Evolutionary conservation across 2,888 invertebrate species (phyloP), one percentile per base, ranked within the genome.

Genomic region (Siphonodentalium dalli): DNA sequence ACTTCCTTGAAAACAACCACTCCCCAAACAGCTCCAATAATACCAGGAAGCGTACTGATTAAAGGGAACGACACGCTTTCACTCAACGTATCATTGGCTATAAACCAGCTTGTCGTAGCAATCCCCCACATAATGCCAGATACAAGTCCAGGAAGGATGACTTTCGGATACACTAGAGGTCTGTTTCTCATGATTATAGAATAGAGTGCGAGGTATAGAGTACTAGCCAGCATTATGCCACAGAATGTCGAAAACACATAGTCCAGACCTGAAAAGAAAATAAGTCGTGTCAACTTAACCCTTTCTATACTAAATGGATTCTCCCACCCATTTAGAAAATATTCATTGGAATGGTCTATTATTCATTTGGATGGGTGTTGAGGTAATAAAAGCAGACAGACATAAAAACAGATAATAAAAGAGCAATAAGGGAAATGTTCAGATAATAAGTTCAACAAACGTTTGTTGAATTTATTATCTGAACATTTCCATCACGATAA

Each of bases 41-140:
- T 77, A 13, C 78, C 80, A 3, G 84, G 84, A 20, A 79, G 72
- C 23, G 83, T 80, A 20, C 83, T 78, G 13, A 84, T 77, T 39
- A 84, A 83, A 13, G 84, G 84, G 58, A 83, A 84, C 20, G 82
- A 78, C 46, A 84, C 79, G n/a, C 83, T 71, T 60, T 83, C 81
- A 1, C 82, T 81, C 24, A 85, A 71, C 3, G 72, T 69, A 49
- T 79, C 74, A 67, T 85, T 85, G 24, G 85, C 84, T 13, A 85
- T 68, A 69, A 85, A 84, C 76, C 83, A 85, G 29, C 76, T 70
- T 5, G 78, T 67, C n/a, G 82, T 80, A 20, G 83, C 85, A 7
- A 83, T 61, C 4, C 75, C 81, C 84, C 85, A 85, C 75, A 85
- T 76, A 8, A 79, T 37, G 0, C 85, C 85, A 3, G 82, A 78